Conservation (phyloP, 2,113 vertebrate genomes). For the Brienomyrus brachyistius region DNA sequence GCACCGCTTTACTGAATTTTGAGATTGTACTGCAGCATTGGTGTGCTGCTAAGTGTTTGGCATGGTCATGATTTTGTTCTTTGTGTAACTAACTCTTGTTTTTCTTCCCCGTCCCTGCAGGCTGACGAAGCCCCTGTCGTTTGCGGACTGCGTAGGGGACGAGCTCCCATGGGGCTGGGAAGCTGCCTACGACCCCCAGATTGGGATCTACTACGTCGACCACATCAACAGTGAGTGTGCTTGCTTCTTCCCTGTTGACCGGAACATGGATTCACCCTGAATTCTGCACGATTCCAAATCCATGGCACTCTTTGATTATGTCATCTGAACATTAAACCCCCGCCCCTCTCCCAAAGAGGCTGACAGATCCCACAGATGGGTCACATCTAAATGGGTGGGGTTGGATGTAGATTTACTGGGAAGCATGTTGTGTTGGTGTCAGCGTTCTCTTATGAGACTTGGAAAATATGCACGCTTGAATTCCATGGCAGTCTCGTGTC, state of each 20-base stretch:
- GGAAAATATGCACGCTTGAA: background rate
- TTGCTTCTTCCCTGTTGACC: background rate
- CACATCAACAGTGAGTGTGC: constrained; percentile 75
- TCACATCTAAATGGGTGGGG: background rate
- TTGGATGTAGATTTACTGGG: background rate
- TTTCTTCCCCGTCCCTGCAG: constrained; percentile 38
- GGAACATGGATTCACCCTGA: background rate
- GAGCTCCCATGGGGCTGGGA: constrained; percentile 79
- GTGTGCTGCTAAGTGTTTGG: background rate
- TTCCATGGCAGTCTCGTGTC: background rate
- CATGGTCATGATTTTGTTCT: background rate
- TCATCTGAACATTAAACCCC: background rate
- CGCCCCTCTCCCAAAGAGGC: background rate
- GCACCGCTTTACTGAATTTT: background rate
- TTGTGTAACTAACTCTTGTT: background rate
- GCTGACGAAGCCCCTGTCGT: constrained; percentile 75
- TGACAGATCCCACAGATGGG: background rate
- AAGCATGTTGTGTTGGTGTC: background rate
- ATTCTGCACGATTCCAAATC: background rate
- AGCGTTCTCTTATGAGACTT: background rate
- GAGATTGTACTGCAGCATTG: background rate
- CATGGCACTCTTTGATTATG: background rate
- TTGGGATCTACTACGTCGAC: constrained; percentile 75
- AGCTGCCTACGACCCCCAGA: constrained; percentile 69
- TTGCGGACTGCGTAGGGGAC: constrained; percentile 76